These are phyloP conservation scores for Colaptes auratus DNA, from an alignment of 2,113 vertebrate species.

Conservation along the genomic window DNA sequence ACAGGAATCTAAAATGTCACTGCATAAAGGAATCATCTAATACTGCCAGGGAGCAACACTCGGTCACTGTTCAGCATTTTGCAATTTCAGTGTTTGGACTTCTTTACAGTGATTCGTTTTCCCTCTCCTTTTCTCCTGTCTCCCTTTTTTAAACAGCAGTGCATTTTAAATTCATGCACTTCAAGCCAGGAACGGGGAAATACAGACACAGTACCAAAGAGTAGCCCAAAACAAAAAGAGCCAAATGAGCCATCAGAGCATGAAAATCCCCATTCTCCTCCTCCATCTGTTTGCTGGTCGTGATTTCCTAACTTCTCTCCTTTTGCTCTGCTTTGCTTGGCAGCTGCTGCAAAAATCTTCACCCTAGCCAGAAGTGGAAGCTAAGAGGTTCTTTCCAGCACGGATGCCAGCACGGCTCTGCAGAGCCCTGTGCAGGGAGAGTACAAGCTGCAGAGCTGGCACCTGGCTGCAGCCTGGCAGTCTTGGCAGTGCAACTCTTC, in stretches of 20 bases:
- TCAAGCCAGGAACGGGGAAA: background rate
- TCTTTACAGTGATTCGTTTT: background rate
- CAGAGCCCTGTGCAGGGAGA: background rate
- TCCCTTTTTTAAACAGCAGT: background rate
- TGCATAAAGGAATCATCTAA: background rate
- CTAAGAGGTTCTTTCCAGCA: background rate
- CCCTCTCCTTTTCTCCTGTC: background rate
- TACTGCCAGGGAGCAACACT: background rate
- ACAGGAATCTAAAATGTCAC: background rate
- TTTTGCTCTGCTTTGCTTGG: background rate
- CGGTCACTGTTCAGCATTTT: background rate
- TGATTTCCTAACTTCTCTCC: background rate
- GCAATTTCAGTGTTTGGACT: background rate
- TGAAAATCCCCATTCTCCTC: background rate
- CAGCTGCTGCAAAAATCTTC: background rate
- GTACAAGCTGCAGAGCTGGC: background rate
- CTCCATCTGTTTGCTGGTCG: background rate
- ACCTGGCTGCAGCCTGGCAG: background rate
- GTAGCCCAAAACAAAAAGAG: background rate
- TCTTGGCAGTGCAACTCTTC: background rate
- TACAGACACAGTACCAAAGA: accelerated
- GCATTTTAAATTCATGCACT: accelerated
- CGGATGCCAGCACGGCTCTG: background rate
- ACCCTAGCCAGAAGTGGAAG: background rate
- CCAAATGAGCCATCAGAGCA: background rate